Evolutionary conservation across 2,797 vertebrate genomes (phyloP).

Genomic region (Delichon dasypus): DNA sequence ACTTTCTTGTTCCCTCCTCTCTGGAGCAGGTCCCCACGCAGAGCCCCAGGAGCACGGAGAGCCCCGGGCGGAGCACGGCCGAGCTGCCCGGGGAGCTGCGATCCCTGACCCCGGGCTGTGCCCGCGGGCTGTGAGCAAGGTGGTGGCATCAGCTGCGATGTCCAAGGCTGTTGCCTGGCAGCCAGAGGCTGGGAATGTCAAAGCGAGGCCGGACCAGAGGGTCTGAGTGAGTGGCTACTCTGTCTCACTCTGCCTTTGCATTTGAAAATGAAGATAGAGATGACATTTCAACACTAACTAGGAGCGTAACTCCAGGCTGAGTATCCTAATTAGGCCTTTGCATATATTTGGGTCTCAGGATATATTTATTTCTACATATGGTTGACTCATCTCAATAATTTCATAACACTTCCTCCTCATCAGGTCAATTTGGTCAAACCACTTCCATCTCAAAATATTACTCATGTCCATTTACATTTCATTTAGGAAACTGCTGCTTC

Average conservation of each 20-base stretch:
- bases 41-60: background rate
- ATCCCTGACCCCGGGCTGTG: background rate
- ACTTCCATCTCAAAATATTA: background rate
- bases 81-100: background rate
- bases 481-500: background rate
- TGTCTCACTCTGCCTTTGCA: background rate
- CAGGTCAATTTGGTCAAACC: background rate
- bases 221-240: background rate
- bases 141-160: background rate
- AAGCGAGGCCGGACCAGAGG: too few species aligned
- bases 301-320: background rate
- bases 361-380: accelerated
- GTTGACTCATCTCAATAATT: background rate
- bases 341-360: background rate
- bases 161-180: background rate
- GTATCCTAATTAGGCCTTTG: background rate
- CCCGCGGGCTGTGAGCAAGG: background rate
- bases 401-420: background rate
- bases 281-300: background rate
- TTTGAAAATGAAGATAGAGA: background rate
- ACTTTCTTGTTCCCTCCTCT: background rate
- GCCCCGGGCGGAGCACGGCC: background rate
- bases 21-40: background rate
- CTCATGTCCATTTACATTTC: background rate
- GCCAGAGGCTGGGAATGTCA: background rate